These are phyloP conservation scores for Neoarius graeffei DNA, from an alignment of 2,113 vertebrate species.

Conservation along the genomic window DNA sequence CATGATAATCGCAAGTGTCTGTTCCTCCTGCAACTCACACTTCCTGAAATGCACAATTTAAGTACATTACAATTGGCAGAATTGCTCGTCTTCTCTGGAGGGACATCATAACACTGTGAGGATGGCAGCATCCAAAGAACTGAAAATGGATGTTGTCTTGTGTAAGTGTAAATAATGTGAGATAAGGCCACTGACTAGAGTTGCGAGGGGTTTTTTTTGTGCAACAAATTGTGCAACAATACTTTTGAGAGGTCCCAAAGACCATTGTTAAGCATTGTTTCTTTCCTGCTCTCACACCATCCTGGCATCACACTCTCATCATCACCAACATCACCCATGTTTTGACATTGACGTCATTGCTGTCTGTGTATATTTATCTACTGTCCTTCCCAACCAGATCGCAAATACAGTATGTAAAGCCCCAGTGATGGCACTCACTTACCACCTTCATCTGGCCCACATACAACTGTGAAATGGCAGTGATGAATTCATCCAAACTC, in stretches of 20 bases:
- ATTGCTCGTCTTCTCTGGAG: slow-evolving; percentile 42
- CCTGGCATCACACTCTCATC: background rate
- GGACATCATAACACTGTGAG: background rate
- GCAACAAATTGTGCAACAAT: background rate
- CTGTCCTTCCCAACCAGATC: background rate
- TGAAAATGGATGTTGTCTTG: slow-evolving; percentile 17
- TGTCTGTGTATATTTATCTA: slow-evolving; percentile 1
- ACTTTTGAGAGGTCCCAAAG: background rate
- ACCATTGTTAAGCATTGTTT: background rate
- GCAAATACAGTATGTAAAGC: background rate
- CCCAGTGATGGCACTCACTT: background rate
- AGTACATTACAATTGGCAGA: slow-evolving; percentile 43
- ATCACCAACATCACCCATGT: background rate
- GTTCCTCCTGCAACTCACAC: slow-evolving; percentile 29
- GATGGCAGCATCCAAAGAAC: slow-evolving; percentile 21
- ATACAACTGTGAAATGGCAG: background rate
- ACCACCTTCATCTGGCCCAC: background rate
- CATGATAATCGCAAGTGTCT: slow-evolving; percentile 42
- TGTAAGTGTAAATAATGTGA: background rate
- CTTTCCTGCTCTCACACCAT: background rate
- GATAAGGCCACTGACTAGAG: background rate
- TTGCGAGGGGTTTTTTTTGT: background rate
- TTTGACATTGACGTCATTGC: background rate
- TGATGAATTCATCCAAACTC: slow-evolving; percentile 8
- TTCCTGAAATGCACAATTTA: slow-evolving; percentile 37